These are phyloP conservation scores for Idaea dimidiata DNA, from an alignment of 2,888 invertebrate species.

Conservation along the genomic window DNA sequence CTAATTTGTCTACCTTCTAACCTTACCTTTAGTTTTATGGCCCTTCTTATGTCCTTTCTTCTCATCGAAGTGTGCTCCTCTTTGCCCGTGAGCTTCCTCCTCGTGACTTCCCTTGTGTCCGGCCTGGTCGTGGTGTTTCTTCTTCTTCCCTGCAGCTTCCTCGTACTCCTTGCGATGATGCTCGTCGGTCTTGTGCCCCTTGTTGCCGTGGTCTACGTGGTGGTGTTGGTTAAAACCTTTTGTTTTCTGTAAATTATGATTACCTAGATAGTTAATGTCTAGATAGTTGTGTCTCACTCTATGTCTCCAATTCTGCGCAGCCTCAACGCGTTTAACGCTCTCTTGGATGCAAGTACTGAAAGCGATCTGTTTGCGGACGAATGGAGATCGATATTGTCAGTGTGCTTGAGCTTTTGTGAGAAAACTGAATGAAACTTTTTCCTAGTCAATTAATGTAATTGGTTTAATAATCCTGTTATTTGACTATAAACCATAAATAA, in stretches of 20 bases:
- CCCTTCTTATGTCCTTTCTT: conserved; percentile 89
- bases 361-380: too few species aligned
- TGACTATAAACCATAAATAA: too few species aligned
- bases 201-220: conserved; percentile 80
- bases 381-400: too few species aligned
- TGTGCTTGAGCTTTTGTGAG: too few species aligned
- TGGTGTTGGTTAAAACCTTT: conserved; percentile 82
- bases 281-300: not conserved
- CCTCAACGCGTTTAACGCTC: too few species aligned
- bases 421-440: too few species aligned
- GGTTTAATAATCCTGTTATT: too few species aligned
- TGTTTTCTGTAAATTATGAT: conserved; percentile 52
- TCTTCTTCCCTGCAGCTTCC: conserved; percentile 83
- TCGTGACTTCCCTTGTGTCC: conserved; percentile 84
- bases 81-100: conserved; percentile 84
- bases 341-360: too few species aligned
- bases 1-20: too few species aligned
- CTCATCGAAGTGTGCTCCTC: conserved; percentile 86
- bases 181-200: conserved; percentile 81
- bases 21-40: conserved; percentile 85
- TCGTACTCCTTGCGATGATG: conserved; percentile 81
- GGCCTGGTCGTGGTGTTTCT: conserved; percentile 83
- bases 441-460: too few species aligned
- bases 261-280: not conserved
- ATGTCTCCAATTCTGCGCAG: too few species aligned